Evolutionary conservation across 2,888 invertebrate species (phyloP).

Genomic region (Anthrax anthrax): DNA sequence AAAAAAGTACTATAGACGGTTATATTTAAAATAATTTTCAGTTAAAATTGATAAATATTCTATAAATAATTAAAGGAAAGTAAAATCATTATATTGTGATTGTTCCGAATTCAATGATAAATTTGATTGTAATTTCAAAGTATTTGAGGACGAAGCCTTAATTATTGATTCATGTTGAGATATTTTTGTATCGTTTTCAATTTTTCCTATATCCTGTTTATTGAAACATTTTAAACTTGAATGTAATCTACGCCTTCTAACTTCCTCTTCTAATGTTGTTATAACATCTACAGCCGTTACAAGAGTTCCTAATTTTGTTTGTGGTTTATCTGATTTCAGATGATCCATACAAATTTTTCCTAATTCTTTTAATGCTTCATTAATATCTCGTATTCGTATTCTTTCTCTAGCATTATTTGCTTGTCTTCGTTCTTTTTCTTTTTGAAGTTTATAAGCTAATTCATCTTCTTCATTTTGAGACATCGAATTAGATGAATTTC

Average conservation of each 20-base stretch:
- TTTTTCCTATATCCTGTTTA: too few species aligned
- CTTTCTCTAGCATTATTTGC: constrained; percentile 98
- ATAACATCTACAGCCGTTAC: constrained; percentile 99
- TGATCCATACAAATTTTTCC: constrained; percentile 98
- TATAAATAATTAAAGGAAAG: too few species aligned
- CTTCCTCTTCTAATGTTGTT: constrained; percentile 95
- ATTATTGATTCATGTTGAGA: too few species aligned
- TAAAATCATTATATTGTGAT: too few species aligned
- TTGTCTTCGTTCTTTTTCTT: constrained; percentile 91
- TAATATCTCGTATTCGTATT: constrained; percentile 97
- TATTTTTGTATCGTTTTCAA: too few species aligned
- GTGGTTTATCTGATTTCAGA: constrained; percentile 90
- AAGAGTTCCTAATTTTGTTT: constrained; percentile 94
- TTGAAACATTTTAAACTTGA: background rate
- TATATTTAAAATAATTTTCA: too few species aligned
- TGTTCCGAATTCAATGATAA: too few species aligned
- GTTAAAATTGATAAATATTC: too few species aligned
- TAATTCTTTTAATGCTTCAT: constrained; percentile 95
- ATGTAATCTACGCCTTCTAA: constrained; percentile 47
- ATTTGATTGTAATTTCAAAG: too few species aligned
- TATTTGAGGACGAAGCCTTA: too few species aligned
- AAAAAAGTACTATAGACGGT: too few species aligned
- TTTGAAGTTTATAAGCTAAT: constrained; percentile 76
- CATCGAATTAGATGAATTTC: constrained; percentile 68
- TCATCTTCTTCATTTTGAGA: constrained; percentile 58